Evolutionary conservation across 2,888 invertebrate genomes (phyloP).

Genomic region (Xestia ashworthii): DNA sequence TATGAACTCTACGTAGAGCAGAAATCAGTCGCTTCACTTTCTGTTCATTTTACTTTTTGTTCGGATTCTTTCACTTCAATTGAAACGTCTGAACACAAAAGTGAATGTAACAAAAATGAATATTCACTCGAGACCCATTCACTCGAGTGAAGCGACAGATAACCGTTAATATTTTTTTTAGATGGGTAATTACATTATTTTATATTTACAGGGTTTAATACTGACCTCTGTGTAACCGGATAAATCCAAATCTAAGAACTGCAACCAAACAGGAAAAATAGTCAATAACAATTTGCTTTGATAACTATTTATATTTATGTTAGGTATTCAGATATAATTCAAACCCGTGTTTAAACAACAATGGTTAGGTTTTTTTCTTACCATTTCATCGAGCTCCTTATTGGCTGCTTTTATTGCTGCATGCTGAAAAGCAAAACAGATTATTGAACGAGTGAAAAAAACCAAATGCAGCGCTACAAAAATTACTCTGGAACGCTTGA

Average conservation of each 20-base stretch:
- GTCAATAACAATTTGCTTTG: background rate
- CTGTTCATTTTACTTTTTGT: background rate
- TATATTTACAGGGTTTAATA: constrained; percentile 8
- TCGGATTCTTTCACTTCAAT: background rate
- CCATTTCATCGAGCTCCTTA: constrained; percentile 85
- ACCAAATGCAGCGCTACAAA: background rate
- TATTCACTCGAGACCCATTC: background rate
- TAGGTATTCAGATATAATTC: background rate
- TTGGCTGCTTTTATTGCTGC: constrained; percentile 85
- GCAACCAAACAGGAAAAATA: constrained; percentile 67
- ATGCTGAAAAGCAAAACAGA: constrained; percentile 77
- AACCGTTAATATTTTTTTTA: background rate
- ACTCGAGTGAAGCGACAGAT: background rate
- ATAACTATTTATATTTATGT: background rate
- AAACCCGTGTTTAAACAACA: background rate
- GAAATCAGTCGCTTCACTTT: background rate
- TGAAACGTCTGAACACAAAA: background rate
- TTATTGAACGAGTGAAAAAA: background rate
- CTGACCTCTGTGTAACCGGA: constrained; percentile 85
- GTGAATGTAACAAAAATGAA: background rate
- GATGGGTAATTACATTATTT: background rate
- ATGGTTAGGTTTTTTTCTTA: constrained; percentile 65
- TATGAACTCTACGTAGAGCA: background rate
- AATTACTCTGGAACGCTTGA: too few relatives aligned
- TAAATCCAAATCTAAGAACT: constrained; percentile 85